Conservation (phyloP, 2,888 invertebrate species). For the Drosophila subsilvestris region DNA sequence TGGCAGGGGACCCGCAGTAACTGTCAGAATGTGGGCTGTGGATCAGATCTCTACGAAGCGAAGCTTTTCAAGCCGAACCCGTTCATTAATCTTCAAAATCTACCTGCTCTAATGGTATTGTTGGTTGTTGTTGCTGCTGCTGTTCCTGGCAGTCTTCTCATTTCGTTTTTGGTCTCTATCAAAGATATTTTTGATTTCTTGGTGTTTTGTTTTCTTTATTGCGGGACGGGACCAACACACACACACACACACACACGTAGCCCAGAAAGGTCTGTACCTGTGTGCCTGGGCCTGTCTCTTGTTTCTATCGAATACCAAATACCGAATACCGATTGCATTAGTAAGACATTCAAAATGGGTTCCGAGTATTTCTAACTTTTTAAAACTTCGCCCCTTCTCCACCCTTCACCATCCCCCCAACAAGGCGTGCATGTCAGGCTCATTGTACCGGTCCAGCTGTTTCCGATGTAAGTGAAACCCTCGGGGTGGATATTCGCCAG, state of each 20-base stretch:
- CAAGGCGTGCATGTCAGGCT: background rate
- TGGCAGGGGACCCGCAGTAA: constrained; percentile 30
- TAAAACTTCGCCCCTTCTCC: background rate
- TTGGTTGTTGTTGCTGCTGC: constrained; percentile 42
- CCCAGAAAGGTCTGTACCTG: constrained; percentile 17
- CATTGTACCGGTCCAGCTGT: background rate
- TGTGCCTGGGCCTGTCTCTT: constrained; percentile 10
- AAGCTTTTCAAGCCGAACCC: constrained; percentile 60
- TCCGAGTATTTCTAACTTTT: constrained; percentile 3
- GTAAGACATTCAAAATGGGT: constrained; percentile 25
- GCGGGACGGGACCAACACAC: constrained; percentile 1
- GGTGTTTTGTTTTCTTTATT: constrained; percentile 29
- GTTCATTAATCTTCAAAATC: constrained; percentile 78
- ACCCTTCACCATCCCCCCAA: no score
- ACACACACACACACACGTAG: background rate
- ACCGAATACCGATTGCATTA: constrained; percentile 43
- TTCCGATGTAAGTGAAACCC: constrained; percentile 4
- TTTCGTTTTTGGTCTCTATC: constrained; percentile 33
- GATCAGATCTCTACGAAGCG: constrained; percentile 11
- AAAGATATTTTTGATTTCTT: constrained; percentile 34
- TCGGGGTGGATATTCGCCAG: constrained; percentile 11
- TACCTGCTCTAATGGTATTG: constrained; percentile 68
- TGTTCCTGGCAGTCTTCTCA: constrained; percentile 34
- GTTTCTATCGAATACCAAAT: constrained; percentile 23
- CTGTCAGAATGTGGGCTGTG: constrained; percentile 46